Conservation (phyloP, 2,113 vertebrate species). For the rat (Rattus norvegicus) region GRCr8 NC_086021.1:80558501-80559000, state of each 20-base stretch:
- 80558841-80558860: neutral
- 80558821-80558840: neutral
- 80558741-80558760: neutral
- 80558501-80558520: neutral
- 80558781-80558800: neutral
- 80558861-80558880: neutral
- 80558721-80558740: neutral
- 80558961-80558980: constrained; percentile 62
- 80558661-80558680: neutral
- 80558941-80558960: constrained; percentile 23
- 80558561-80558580: neutral
- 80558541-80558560: neutral
- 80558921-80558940: constrained; percentile 19
- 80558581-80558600: neutral
- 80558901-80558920: constrained; percentile 47
- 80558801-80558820: neutral
- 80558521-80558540: fast-evolving
- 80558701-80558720: neutral
- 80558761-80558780: neutral
- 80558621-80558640: neutral
- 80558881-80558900: neutral
- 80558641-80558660: constrained; percentile 14
- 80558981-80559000: constrained; percentile 54
- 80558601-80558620: neutral
- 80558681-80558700: neutral